Evolutionary conservation across 2,797 vertebrate species (phyloP), one percentile per base, ranked within the genome.

Genomic region (Sebastolobus altivelis): DNA sequence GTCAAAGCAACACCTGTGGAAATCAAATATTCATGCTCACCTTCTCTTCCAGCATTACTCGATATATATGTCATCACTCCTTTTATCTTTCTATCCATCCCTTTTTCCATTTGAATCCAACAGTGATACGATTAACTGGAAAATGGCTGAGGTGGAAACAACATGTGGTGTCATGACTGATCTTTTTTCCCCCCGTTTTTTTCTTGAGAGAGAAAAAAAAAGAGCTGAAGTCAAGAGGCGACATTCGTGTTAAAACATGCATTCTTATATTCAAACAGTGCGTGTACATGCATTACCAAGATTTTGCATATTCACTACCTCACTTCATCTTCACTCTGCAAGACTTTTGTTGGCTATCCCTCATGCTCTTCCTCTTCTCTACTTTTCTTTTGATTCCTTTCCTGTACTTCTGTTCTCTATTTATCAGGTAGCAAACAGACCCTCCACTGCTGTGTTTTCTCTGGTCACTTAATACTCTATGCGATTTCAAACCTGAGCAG

Each of bases 121-220:
- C 56, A 13, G 25, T 68, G 55, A 80, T 74, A 29, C 25, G 20
- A 88, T 75, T 74, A 75, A 46, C 37, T 63, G 73, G 82, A 66
- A 70, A 82, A 84, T n/a, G 18, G 27, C 72, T 72, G 79, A 82
- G 65, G 82, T 91, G 88, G 80, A 88, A 92, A 90, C 70, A 90
- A 89, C 89, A 67, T 90, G 91, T 92, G 79, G 77, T 81, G 87
- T 92, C 88, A 87, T 85, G 89, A 87, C 87, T 72, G 54, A 68
- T 63, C 58, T 65, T 79, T 86, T 75, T 54, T 61, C 20, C 1
- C 16, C 10, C 13, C 33, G 1, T 62, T 58, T 88, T 67, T 82
- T 40, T 37, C 27, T 65, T 27, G 14, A 52, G 60, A 37, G 40
- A 65, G 35, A 61, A 27, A 52, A 72, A 72, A 78, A 59, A 70